These are phyloP conservation scores for Ichneumoninae sp. DNA, from an alignment of 2,888 invertebrate species.

Conservation along the genomic window DNA sequence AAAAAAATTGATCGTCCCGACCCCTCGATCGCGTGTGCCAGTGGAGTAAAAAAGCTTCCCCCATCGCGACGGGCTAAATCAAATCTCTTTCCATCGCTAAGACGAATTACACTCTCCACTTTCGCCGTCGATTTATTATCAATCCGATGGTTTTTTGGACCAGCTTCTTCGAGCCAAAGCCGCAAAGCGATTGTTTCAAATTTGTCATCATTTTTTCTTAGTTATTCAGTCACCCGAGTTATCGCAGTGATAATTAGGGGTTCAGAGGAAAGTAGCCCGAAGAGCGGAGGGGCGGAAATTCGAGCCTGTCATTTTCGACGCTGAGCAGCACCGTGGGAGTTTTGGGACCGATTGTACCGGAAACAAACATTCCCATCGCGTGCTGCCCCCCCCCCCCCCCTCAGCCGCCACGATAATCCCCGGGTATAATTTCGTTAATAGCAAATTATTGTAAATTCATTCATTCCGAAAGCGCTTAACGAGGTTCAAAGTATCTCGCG, in stretches of 20 bases:
- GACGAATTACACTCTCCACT: constrained; percentile 15
- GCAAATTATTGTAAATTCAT: constrained; percentile 73
- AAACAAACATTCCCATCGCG: background rate
- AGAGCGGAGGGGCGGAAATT: background rate
- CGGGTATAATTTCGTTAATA: constrained; percentile 69
- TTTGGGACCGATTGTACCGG: background rate
- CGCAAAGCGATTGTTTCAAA: background rate
- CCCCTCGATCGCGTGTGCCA: constrained; percentile 23
- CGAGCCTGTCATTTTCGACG: background rate
- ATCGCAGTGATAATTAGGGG: background rate
- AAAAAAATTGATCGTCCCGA: constrained; percentile 34
- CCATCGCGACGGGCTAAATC: constrained; percentile 5
- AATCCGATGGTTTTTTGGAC: background rate
- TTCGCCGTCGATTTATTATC: background rate
- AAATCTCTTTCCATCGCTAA: constrained; percentile 9
- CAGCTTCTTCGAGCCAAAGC: background rate
- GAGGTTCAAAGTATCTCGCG: constrained; percentile 57
- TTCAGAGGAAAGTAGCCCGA: background rate
- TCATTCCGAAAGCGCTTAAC: constrained; percentile 57
- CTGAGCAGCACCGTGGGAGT: background rate
- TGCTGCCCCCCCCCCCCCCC: background rate
- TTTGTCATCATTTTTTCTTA: background rate
- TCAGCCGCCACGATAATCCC: constrained; percentile 25
- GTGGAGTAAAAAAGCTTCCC: constrained; percentile 31
- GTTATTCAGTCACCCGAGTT: background rate